Conservation (phyloP, 2,113 vertebrate genomes). For the Tetrao urogallus region DNA sequence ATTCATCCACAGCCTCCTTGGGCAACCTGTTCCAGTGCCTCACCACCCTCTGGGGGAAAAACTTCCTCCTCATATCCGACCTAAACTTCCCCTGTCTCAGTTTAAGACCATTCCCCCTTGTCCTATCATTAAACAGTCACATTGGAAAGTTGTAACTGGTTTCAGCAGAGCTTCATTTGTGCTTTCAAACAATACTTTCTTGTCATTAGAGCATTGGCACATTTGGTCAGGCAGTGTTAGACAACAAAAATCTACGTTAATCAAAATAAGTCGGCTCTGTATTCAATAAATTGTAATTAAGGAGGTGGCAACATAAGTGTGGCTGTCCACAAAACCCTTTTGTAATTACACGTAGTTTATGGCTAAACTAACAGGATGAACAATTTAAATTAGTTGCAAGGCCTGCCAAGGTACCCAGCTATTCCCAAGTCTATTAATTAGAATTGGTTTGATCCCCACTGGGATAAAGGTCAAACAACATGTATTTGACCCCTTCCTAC, state of each 20-base stretch:
- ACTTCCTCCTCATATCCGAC: no score
- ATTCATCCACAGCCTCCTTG: no score
- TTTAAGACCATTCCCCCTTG: no score
- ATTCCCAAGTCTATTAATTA: constrained; percentile 66
- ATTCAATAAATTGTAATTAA: constrained; percentile 41
- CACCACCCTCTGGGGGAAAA: no score
- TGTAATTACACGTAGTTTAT: constrained; percentile 63
- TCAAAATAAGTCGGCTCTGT: constrained; percentile 30
- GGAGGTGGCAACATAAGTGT: constrained; percentile 29
- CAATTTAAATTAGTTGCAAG: constrained; percentile 62
- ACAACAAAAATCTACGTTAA: not conserved
- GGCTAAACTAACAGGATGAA: constrained; percentile 43
- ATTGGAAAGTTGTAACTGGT: not conserved
- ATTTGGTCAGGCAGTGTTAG: not conserved
- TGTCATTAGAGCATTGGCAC: not conserved
- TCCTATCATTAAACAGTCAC: not conserved
- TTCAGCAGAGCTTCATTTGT: not conserved
- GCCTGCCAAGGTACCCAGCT: constrained; percentile 48
- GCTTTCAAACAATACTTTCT: not conserved
- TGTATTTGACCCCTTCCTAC: constrained; percentile 42
- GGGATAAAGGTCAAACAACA: constrained; percentile 70
- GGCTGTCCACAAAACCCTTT: constrained; percentile 11
- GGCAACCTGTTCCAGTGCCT: no score
- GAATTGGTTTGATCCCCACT: constrained; percentile 66
- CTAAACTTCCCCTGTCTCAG: no score